Percentiles rank a stretch among this genome's conserved stretches.
Conservation (phyloP, 2,113 vertebrate genomes). For the Tenrec ecaudatus region DNA sequence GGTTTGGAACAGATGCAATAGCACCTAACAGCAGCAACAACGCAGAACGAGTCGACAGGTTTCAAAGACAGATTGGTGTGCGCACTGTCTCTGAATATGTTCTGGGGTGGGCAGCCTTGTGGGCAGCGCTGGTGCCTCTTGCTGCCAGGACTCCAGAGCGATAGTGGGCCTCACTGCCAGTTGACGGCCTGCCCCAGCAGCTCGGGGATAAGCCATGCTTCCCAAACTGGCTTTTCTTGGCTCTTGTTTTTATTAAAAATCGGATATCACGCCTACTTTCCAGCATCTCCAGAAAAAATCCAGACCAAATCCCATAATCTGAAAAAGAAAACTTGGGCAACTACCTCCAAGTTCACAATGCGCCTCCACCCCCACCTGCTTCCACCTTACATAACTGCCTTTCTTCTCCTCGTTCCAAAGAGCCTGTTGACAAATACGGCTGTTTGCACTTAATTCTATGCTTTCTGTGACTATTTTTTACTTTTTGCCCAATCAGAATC, state of each 20-base stretch:
- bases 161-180: neutral
- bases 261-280: neutral
- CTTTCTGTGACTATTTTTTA: neutral
- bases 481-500: conserved; percentile 64
- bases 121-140: neutral
- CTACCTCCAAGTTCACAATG: neutral
- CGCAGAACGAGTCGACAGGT: neutral
- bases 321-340: neutral
- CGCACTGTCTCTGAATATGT: neutral
- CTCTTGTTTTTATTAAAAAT: neutral
- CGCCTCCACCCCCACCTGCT: neutral
- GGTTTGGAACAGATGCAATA: no score
- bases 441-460: conserved; percentile 11
- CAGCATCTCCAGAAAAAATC: conserved; percentile 12
- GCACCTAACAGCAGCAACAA: neutral
- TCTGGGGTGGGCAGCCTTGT: neutral
- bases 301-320: neutral
- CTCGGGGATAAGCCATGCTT: neutral
- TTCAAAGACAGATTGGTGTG: neutral
- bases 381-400: neutral
- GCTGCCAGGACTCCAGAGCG: neutral
- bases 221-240: neutral
- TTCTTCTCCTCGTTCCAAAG: conserved; percentile 38
- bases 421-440: conserved; percentile 10
- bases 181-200: neutral